These are phyloP conservation scores for Amphipoea lucens DNA, from an alignment of 2,888 invertebrate species.

Conservation along the genomic window DNA sequence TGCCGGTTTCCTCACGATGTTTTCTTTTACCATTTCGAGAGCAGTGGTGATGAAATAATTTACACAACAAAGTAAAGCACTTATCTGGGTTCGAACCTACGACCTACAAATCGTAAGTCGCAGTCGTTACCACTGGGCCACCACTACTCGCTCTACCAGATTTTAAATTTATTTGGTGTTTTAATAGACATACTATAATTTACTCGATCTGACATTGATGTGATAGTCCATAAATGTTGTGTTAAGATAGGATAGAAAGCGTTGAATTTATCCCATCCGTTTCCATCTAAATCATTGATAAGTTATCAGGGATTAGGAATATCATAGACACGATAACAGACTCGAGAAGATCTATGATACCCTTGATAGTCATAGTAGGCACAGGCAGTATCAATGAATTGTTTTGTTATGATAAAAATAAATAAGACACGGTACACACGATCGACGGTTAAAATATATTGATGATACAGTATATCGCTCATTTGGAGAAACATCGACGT, in stretches of 20 bases:
- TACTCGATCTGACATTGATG: conserved; percentile 24
- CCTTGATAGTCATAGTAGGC: conserved; percentile 8
- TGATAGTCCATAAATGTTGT: conserved; percentile 32
- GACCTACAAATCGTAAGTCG: too few relatives aligned
- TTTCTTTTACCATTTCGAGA: too few relatives aligned
- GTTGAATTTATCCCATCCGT: conserved; percentile 40
- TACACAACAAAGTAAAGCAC: too few relatives aligned
- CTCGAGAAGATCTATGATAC: conserved; percentile 47
- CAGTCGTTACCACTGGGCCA: too few relatives aligned
- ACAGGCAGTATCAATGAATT: conserved; percentile 8
- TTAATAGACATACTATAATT: neutral
- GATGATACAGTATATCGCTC: too few relatives aligned
- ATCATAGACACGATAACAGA: conserved; percentile 49
- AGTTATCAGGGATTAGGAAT: conserved; percentile 55
- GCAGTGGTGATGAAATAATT: too few relatives aligned
- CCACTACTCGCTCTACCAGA: too few relatives aligned
- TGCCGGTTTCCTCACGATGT: too few relatives aligned
- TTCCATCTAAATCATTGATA: conserved; percentile 57
- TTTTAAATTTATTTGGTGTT: neutral
- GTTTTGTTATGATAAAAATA: conserved; percentile 25
- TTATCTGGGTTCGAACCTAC: too few relatives aligned
- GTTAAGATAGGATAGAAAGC: conserved; percentile 38
- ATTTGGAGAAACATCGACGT: too few relatives aligned
- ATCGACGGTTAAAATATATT: neutral
- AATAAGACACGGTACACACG: neutral